These are phyloP conservation scores for Lissonota sp. DNA, from an alignment of 2,888 invertebrate species.

Conservation along the genomic window DNA sequence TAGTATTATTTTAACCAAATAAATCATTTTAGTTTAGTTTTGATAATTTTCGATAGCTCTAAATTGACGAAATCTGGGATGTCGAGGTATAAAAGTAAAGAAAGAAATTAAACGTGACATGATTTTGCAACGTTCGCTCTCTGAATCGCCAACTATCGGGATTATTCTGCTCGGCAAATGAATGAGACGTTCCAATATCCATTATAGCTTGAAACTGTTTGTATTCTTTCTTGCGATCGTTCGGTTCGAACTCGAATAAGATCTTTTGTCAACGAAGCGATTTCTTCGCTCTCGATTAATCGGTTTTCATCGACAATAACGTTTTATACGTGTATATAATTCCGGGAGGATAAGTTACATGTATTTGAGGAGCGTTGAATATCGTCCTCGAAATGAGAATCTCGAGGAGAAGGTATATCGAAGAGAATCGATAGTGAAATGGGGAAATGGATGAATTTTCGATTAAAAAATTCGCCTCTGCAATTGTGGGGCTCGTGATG, in stretches of 20 bases:
- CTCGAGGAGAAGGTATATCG: conserved; percentile 11
- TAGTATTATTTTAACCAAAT: too few relatives aligned
- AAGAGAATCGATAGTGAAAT: conserved; percentile 11
- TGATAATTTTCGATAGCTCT: too few relatives aligned
- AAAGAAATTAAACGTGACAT: too few relatives aligned
- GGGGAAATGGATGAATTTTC: background rate
- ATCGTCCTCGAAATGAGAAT: background rate
- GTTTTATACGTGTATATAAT: background rate
- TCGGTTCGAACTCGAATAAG: background rate
- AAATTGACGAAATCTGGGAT: too few relatives aligned
- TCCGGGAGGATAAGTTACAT: background rate
- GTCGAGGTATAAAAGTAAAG: too few relatives aligned
- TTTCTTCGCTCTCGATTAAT: background rate
- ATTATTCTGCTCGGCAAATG: too few relatives aligned
- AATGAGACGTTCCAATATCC: background rate
- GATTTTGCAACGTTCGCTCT: too few relatives aligned
- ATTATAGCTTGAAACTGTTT: background rate
- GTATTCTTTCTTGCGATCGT: background rate
- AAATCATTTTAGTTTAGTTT: too few relatives aligned
- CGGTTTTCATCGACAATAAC: background rate
- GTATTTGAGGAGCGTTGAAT: background rate
- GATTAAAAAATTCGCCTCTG: background rate
- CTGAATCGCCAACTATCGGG: too few relatives aligned
- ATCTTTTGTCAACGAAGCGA: background rate
- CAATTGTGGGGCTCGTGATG: too few relatives aligned